Base-by-base conservation (phyloP, 2,113 vertebrate genomes). In the Channa argus region DNA sequence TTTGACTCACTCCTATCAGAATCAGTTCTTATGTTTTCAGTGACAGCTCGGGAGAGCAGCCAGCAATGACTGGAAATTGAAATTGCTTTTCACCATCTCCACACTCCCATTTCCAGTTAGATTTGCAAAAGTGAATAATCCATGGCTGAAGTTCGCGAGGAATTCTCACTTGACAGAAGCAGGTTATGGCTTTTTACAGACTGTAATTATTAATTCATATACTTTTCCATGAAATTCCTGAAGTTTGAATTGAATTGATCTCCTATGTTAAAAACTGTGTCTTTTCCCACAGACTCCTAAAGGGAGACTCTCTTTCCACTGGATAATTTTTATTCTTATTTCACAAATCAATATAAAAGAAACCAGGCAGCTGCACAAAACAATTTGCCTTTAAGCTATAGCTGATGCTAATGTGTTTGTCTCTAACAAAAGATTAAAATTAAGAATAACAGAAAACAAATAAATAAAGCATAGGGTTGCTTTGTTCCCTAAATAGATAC, bases 1-100 rank as follows among this genome's bases (percentile, higher is more conserved):
- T 71, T 49, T 64, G 45, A 43, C 60, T 59, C 47, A 34, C 37
- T 62, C 55, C 62, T 45, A 61, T 82, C 70, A 74, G 51, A 74
- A 59, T 56, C 38, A 41, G 14, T n/a, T 38, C 47, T 75, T 33
- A 14, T 73, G 60, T 81, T 73, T 85, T 67, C 53, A 52, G 41
- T 52, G 47, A 86, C 76, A 66, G 79, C 63, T 80, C 37, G 7
- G 7, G 83, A 77, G 81, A 63, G 59, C 63, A 62, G 64, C 61
- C 77, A 60, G 11, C 52, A 38, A 44, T 9, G 44, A 71, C 45
- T 56, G 53, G 41, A 74, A 78, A 72, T n/a, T 80, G 68, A 83
- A 88, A 81, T 83, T 55, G 61, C 46, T 79, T 82, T 63, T 69
- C 73, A 56, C 9, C 47, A 64, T 78, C 58, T 53, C 37, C 55